Base-by-base conservation (phyloP, 2,888 invertebrate species). In the Pollenia amentaria region DNA sequence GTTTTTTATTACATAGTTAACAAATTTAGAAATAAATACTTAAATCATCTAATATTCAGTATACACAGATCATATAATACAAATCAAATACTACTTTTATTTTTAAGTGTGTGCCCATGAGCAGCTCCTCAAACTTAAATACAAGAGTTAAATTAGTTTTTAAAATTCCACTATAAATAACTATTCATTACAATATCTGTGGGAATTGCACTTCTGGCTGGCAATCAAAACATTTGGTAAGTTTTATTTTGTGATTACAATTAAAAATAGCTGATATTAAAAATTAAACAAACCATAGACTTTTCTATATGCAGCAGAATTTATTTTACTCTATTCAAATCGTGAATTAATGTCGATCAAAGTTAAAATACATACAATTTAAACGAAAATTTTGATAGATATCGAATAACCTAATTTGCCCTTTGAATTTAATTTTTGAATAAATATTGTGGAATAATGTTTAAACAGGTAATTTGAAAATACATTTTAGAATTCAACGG, bases 151-250 rank as follows among this genome's bases (percentile, higher is more conserved):
- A 77, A 77, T 55, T 64, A 42, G 44, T 29, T 64, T 11, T 10
- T 51, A 77, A 21, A 69, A 64, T 44, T 77, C 7, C 21, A 38
- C 14, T 78, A 21, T 77, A 18, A 60, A 60, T 62, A 79, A 72
- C 16, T 62, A 62, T 46, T 46, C n/a, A 57, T 38, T 53, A 29
- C 29, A 4, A 29, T 6, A 57, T 9, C 53, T 38, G 38, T 38
- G 38, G 46, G 18, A 57, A 21, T 38, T 67, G 64, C 16, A 57
- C 67, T 9, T 42, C 67, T 46, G 67, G 67, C 67, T 67, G 29
- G 57, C 40, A 57, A 46, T 57, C 46, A 57, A 57, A 57, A 55
- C 3, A 46, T 64, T 67, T 67, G 77, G 77, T 78, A 78, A 78
- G 77, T 78, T 64, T 42, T 11, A 70, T 2, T 72, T 72, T 12